phyloP scores from a whole-genome alignment of 1,140 invertebrate species.

The Gonioctena quinquepunctata region DNA sequence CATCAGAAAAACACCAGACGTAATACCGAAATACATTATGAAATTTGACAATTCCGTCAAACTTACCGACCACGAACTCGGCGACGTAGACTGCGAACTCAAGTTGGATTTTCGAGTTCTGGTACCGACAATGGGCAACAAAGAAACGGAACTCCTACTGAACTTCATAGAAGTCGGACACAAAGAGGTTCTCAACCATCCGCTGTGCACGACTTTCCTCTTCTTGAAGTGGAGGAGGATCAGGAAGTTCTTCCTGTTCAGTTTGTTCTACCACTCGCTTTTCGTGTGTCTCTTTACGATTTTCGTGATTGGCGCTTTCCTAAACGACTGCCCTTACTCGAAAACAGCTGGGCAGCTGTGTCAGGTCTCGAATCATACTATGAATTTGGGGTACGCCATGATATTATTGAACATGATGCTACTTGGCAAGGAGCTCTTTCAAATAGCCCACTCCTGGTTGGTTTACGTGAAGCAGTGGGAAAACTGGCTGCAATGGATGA shows the following conservation, averaged over 20 bases:
- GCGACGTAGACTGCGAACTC: slow-evolving; percentile 81
- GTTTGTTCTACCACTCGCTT: slow-evolving; percentile 75
- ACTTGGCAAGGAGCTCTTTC: slow-evolving; percentile 74
- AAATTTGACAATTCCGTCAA: slow-evolving; percentile 78
- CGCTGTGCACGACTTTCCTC: slow-evolving; percentile 79
- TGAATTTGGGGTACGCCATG: slow-evolving; percentile 62
- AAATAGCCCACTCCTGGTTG: slow-evolving; percentile 69
- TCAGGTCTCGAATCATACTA: slow-evolving; percentile 57
- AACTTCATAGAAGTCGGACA: slow-evolving; percentile 78
- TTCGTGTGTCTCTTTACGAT: slow-evolving; percentile 75
- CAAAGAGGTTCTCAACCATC: slow-evolving; percentile 76
- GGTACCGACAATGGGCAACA: slow-evolving; percentile 61
- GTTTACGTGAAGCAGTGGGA: slow-evolving; percentile 78
- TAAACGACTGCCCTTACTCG: slow-evolving; percentile 50
- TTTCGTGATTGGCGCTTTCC: slow-evolving; percentile 66
- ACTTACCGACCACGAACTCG: slow-evolving; percentile 78
- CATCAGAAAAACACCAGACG: slow-evolving; percentile 77
- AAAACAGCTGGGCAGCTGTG: slow-evolving; percentile 16
- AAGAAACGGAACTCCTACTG: slow-evolving; percentile 71
- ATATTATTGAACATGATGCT: slow-evolving; percentile 66
- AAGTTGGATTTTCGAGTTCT: slow-evolving; percentile 75
- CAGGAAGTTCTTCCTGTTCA: slow-evolving; percentile 81
- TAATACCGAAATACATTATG: slow-evolving; percentile 65
- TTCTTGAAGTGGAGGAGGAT: slow-evolving; percentile 82
- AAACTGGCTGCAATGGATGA: slow-evolving; percentile 80